phyloP scores from a whole-genome alignment of 2,113 vertebrate species.

The Forbesichthys papilliferus region DNA sequence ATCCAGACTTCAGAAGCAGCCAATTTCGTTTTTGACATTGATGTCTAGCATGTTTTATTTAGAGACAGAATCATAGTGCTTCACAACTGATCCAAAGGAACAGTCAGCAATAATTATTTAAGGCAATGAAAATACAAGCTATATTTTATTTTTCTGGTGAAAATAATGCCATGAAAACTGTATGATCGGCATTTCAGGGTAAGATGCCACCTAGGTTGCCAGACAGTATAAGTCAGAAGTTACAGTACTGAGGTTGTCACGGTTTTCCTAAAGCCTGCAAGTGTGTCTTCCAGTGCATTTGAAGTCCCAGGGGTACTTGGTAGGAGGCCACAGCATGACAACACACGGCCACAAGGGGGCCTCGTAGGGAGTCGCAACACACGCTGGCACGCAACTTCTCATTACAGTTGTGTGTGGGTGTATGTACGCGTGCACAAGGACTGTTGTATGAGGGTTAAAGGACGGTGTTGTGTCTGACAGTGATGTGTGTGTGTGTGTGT shows the following conservation, averaged over 20 bases:
- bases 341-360: slow-evolving; percentile 19
- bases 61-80: slow-evolving; percentile 24
- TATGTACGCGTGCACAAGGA: not conserved
- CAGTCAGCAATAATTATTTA: not conserved
- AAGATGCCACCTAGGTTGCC: too few species aligned
- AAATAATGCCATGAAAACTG: slow-evolving; percentile 4
- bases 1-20: slow-evolving; percentile 39
- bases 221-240: slow-evolving; percentile 17
- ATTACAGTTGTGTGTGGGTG: slow-evolving; percentile 11
- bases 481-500: not conserved
- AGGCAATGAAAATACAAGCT: slow-evolving; percentile 22
- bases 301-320: slow-evolving; percentile 21
- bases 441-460: slow-evolving; percentile 4
- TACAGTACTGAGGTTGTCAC: not conserved
- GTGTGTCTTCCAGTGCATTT: slow-evolving; percentile 27
- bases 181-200: too few species aligned
- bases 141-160: not conserved
- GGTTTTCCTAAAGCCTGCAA: not conserved
- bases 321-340: slow-evolving; percentile 21
- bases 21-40: slow-evolving; percentile 49
- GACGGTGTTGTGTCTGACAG: slow-evolving; percentile 27
- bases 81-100: slow-evolving; percentile 19
- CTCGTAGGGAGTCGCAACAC: not conserved
- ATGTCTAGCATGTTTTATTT: slow-evolving; percentile 24
- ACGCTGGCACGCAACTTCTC: slow-evolving; percentile 29